These are phyloP conservation scores for Ecdyonurus torrentis DNA, from an alignment of 2,888 invertebrate species.

Conservation along the genomic window DNA sequence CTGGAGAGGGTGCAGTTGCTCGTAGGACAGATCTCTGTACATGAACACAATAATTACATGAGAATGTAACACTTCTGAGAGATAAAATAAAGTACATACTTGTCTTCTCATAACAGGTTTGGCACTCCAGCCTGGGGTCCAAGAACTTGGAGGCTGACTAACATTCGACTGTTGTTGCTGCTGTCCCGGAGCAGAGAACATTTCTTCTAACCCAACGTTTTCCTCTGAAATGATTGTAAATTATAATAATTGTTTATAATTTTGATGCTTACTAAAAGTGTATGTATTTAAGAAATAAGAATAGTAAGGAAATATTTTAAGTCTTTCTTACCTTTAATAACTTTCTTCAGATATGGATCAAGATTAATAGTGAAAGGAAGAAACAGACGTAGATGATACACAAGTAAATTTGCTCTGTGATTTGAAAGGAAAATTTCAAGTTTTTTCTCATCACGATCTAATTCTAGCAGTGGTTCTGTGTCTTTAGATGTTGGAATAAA, in stretches of 20 bases:
- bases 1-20: neutral
- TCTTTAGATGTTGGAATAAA: constrained; percentile 72
- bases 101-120: neutral
- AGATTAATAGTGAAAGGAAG: constrained; percentile 96
- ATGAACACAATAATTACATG: neutral
- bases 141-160: neutral
- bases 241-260: too few relatives aligned
- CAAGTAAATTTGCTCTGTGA: constrained; percentile 67
- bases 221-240: neutral
- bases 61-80: neutral
- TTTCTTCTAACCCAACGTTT: neutral
- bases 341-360: constrained; percentile 94
- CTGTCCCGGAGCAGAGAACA: neutral
- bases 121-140: neutral
- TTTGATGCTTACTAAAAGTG: neutral
- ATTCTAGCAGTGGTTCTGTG: constrained; percentile 71
- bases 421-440: constrained; percentile 83
- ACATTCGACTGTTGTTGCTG: neutral
- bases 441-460: constrained; percentile 90
- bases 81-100: too few relatives aligned
- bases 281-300: neutral
- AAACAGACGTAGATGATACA: constrained; percentile 85
- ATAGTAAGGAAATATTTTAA: neutral
- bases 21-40: neutral
- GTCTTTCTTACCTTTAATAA: constrained; percentile 65